These are phyloP conservation scores for Pseudochromis fuscus DNA, from an alignment of 2,797 vertebrate species.

Conservation along the genomic window DNA sequence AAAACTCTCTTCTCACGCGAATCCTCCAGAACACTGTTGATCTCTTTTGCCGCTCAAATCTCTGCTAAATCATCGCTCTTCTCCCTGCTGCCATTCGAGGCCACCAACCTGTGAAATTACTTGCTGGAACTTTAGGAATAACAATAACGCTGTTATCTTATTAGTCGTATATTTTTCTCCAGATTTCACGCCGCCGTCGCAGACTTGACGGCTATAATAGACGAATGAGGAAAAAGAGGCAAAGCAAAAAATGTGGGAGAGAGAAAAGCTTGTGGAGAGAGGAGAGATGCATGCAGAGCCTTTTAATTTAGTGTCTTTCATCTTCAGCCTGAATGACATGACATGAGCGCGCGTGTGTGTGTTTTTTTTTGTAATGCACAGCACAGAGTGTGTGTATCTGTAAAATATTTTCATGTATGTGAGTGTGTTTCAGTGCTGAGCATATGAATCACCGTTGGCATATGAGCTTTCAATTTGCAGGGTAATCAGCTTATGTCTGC, in stretches of 20 bases:
- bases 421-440: conserved; percentile 22
- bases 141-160: conserved; percentile 46
- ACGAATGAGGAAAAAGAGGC: conserved; percentile 29
- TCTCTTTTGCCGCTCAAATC: background rate
- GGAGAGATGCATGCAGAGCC: conserved; percentile 38
- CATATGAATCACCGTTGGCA: conserved; percentile 39
- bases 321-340: conserved; percentile 53
- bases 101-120: conserved; percentile 69
- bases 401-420: conserved; percentile 21
- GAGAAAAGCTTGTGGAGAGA: conserved; percentile 40
- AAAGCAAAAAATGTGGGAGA: conserved; percentile 13
- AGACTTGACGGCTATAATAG: conserved; percentile 24
- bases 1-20: background rate
- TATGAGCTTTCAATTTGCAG: conserved; percentile 67
- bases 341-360: background rate
- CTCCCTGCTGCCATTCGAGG: conserved; percentile 39
- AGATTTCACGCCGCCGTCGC: conserved; percentile 26
- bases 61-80: conserved; percentile 17
- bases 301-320: conserved; percentile 68
- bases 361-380: conserved; percentile 29
- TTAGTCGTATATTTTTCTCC: conserved; percentile 41
- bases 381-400: conserved; percentile 7
- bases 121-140: conserved; percentile 45
- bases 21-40: background rate
- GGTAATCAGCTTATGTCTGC: conserved; percentile 73